Evolutionary conservation across 1,140 invertebrate species (phyloP).

Genomic region (Eupeodes corollae): DNA sequence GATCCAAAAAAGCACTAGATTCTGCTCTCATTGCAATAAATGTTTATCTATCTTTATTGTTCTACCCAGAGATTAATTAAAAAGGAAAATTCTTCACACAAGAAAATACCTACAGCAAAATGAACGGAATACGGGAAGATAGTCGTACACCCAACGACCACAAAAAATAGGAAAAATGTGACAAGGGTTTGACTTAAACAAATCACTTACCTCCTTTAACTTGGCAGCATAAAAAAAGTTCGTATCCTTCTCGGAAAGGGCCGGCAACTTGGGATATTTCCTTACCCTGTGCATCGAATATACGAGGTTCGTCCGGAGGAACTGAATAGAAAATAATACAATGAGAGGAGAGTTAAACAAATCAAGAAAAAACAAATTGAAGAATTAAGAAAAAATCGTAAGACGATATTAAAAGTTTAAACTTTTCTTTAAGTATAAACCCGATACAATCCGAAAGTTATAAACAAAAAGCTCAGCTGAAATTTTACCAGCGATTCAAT

Average conservation of each 20-base stretch:
- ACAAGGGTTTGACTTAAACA: constrained; percentile 4
- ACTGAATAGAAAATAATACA: constrained; percentile 43
- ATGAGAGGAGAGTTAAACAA: constrained; percentile 7
- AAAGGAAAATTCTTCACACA: too few species aligned
- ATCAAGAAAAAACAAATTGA: constrained; percentile 2
- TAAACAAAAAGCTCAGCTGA: background rate
- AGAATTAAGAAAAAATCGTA: background rate
- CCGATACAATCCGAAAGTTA: too few species aligned
- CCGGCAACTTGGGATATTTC: constrained; percentile 63
- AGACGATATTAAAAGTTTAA: background rate
- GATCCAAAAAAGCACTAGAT: too few species aligned
- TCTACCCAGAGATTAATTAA: too few species aligned
- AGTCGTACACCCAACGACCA: too few species aligned
- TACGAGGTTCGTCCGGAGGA: constrained; percentile 61
- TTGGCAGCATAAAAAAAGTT: constrained; percentile 68
- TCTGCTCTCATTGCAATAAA: too few species aligned
- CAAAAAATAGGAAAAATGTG: background rate
- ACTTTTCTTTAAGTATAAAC: background rate
- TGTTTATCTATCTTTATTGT: too few species aligned
- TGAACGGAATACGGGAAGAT: too few species aligned
- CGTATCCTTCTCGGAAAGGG: constrained; percentile 71
- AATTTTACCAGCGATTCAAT: background rate
- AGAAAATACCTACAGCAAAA: too few species aligned
- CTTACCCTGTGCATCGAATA: constrained; percentile 68
- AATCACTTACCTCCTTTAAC: constrained; percentile 65